phyloP scores from a whole-genome alignment of 2,113 vertebrate species.

The Electrona antarctica region DNA sequence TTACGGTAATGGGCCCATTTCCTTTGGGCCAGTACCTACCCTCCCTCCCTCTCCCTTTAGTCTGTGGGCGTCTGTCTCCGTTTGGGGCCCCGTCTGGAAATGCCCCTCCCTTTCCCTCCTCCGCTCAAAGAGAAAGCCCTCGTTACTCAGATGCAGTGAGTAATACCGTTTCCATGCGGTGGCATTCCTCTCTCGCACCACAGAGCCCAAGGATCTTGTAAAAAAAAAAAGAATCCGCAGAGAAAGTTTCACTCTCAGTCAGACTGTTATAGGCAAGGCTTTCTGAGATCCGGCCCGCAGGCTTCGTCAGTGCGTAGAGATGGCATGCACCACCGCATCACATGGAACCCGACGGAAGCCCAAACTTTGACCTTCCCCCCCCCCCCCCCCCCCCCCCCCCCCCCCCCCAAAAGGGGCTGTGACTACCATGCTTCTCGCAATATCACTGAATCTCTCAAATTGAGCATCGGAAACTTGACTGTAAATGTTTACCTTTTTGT shows the following conservation, averaged over 20 bases:
- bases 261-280: slow-evolving; percentile 7
- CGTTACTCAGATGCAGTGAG: slow-evolving; percentile 46
- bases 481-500: slow-evolving; percentile 35
- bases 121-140: slow-evolving; percentile 17
- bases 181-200: slow-evolving; percentile 52
- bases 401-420: neutral
- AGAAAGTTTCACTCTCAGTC: slow-evolving; percentile 31
- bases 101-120: slow-evolving; percentile 39
- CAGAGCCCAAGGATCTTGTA: slow-evolving; percentile 23
- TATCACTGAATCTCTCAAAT: neutral
- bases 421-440: neutral
- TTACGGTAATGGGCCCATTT: slow-evolving; percentile 17
- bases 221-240: slow-evolving; percentile 17
- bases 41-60: slow-evolving; percentile 9
- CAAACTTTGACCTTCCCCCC: neutral
- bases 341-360: neutral
- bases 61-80: slow-evolving; percentile 29
- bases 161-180: slow-evolving; percentile 50
- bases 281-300: too few species aligned
- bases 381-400: slow-evolving; percentile 4
- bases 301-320: too few species aligned
- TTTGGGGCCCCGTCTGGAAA: slow-evolving; percentile 30
- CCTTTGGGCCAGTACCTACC: neutral
- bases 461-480: slow-evolving; percentile 6
- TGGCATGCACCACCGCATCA: too few species aligned